Evolutionary conservation across 2,797 vertebrate species (phyloP), one percentile per base, ranked within the genome.

Genomic region (Cuculus canorus): DNA sequence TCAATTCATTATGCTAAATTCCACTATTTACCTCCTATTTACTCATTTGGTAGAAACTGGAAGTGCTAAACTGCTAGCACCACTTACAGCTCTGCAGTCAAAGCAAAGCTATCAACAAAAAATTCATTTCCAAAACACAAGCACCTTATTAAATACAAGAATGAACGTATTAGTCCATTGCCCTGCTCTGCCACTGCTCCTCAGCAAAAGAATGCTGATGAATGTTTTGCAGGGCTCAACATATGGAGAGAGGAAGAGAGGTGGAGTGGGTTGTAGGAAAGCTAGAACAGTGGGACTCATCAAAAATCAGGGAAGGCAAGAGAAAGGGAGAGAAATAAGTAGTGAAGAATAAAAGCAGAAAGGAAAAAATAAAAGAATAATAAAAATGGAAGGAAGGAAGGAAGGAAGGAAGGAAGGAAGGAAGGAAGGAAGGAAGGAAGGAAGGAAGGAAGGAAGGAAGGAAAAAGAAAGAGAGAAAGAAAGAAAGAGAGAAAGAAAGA

Each of bases 21-120:
- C 33, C 41, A 54, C 80, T 91, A 64, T 88, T 93, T 82, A 64
- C 11, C 17, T 89, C 32, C 41, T 32, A 39, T 91, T 95, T 94
- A n/a, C 33, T 73, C 17, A 39, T 72, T 91, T 65, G 85, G 27
- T 13, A 43, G 54, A 85, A 92, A 94, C 21, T 47, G 27, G 53
- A 93, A 87, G 41, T 41, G 45, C 24, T 82, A 35, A 77, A 57
- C 41, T 71, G 16, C 37, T 50, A 86, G 33, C 48, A 71, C n/a
- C 28, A 24, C 50, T 94, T 75, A 33, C 21, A 63, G 50, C 66
- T 86, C 93, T 87, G 57, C 70, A 75, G 65, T 57, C 56, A 90
- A 92, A 91, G 30, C 61, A 78, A 82, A 82, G 32, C 53, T 88
- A 71, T 61, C 33, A 64, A 30, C 32, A 32, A 63, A 27, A 41